Evolutionary conservation across 1,140 invertebrate species (phyloP).

Genomic region (Temnothorax nylanderi): DNA sequence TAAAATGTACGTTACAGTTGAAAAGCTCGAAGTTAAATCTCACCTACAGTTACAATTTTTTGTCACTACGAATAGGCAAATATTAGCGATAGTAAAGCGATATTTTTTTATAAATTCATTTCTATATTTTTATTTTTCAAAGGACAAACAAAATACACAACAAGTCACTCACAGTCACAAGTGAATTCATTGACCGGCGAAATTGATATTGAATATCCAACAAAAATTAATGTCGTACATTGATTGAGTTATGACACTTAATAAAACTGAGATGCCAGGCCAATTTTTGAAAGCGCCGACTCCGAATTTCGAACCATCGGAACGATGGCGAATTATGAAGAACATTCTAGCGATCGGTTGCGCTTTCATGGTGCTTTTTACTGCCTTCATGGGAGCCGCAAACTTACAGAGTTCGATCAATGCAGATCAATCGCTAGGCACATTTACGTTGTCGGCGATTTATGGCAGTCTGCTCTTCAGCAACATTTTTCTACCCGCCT

Average conservation of each 20-base stretch:
- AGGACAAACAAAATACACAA: neutral
- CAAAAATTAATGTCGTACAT: neutral
- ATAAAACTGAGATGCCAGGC: slow-evolving; percentile 33
- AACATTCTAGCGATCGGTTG: slow-evolving; percentile 91
- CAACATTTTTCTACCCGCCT: slow-evolving; percentile 92
- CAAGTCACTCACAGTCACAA: neutral
- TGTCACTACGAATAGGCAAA: neutral
- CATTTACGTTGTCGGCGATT: slow-evolving; percentile 90
- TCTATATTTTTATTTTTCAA: neutral
- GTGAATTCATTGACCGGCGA: neutral
- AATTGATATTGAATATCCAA: neutral
- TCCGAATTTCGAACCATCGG: slow-evolving; percentile 82
- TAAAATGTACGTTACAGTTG: neutral
- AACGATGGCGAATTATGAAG: slow-evolving; percentile 89
- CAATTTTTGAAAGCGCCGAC: slow-evolving; percentile 74
- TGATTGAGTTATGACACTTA: slow-evolving; percentile 39
- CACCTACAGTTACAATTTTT: neutral
- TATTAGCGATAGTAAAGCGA: neutral
- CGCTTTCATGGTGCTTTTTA: slow-evolving; percentile 94
- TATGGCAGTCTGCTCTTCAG: slow-evolving; percentile 93
- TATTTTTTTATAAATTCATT: neutral
- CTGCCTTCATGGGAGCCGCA: slow-evolving; percentile 92
- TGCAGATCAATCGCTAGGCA: slow-evolving; percentile 89
- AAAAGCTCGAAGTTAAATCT: slow-evolving; percentile 1
- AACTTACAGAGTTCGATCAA: slow-evolving; percentile 93